Conservation (phyloP, 2,797 vertebrate species). For the Hippopotamyrus pictus region DNA sequence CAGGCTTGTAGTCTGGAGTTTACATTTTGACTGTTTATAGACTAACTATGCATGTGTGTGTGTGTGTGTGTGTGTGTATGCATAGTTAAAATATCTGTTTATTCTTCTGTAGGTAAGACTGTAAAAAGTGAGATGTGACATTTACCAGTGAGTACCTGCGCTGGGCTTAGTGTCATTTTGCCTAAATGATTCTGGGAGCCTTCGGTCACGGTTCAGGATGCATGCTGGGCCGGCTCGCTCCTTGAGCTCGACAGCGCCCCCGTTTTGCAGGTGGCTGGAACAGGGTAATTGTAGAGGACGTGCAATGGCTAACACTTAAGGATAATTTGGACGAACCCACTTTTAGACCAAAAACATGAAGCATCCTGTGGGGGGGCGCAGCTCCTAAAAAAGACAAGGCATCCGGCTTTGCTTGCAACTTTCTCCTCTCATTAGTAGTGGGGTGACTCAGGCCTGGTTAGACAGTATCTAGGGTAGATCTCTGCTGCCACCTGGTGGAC, state of each 20-base stretch:
- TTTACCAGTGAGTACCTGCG: background rate
- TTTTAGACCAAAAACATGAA: background rate
- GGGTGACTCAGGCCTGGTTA: background rate
- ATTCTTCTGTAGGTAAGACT: background rate
- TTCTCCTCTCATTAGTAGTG: background rate
- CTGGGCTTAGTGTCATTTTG: background rate
- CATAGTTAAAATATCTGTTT: background rate
- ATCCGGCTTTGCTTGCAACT: background rate
- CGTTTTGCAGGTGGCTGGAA: background rate
- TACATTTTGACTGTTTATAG: background rate
- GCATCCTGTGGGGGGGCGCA: background rate
- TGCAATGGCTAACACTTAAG: background rate
- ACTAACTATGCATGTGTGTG: background rate
- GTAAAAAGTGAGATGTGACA: background rate
- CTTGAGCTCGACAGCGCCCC: background rate
- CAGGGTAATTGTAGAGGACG: background rate
- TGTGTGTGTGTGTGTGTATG: background rate
- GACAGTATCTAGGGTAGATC: background rate
- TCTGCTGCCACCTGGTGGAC: constrained; percentile 30
- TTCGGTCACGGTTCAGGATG: background rate
- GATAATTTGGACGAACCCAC: background rate
- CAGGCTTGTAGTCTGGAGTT: background rate
- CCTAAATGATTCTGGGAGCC: background rate
- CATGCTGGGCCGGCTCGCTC: background rate
- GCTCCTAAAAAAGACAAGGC: background rate